phyloP scores from a whole-genome alignment of 2,888 invertebrate genomes.

The Agrypnus murinus region DNA sequence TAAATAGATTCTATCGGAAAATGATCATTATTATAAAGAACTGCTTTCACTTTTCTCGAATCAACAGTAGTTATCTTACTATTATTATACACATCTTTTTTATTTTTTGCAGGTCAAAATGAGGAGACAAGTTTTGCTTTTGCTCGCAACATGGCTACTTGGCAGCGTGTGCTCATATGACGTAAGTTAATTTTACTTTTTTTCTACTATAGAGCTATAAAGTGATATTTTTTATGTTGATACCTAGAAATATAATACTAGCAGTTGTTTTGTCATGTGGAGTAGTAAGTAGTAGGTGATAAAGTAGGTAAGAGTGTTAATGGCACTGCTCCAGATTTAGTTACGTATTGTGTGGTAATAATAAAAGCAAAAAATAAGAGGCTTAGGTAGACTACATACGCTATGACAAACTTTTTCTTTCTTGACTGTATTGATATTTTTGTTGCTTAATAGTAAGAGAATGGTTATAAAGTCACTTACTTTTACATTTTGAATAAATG shows the following conservation, averaged over 20 bases:
- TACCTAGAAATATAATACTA: background rate
- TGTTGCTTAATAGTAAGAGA: slow-evolving; percentile 2
- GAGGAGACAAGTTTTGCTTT: slow-evolving; percentile 58
- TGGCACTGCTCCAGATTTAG: slow-evolving; percentile 40
- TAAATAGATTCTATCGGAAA: background rate
- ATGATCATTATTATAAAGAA: slow-evolving; percentile 1
- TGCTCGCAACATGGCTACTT: slow-evolving; percentile 58
- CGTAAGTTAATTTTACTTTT: slow-evolving; percentile 56
- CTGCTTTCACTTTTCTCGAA: slow-evolving; percentile 50
- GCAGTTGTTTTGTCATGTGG: slow-evolving; percentile 26
- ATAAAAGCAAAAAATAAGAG: background rate
- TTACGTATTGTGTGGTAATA: slow-evolving; percentile 34
- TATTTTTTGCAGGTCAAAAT: slow-evolving; percentile 57
- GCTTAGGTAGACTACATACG: too few species aligned
- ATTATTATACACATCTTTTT: slow-evolving; percentile 11
- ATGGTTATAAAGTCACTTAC: too few species aligned
- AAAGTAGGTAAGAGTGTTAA: slow-evolving; percentile 43
- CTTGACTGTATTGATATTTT: background rate
- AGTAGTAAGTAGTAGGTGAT: slow-evolving; percentile 17
- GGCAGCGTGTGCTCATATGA: slow-evolving; percentile 58
- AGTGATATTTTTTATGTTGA: too few species aligned
- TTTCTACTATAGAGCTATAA: too few species aligned
- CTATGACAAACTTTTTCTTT: slow-evolving; percentile 3
- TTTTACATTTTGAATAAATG: too few species aligned
- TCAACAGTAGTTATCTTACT: background rate